Percentiles rank a stretch among this genome's conserved stretches.
Evolutionary conservation across 1,140 invertebrate species (phyloP).

Genomic region (Zaprionus ghesquierei): DNA sequence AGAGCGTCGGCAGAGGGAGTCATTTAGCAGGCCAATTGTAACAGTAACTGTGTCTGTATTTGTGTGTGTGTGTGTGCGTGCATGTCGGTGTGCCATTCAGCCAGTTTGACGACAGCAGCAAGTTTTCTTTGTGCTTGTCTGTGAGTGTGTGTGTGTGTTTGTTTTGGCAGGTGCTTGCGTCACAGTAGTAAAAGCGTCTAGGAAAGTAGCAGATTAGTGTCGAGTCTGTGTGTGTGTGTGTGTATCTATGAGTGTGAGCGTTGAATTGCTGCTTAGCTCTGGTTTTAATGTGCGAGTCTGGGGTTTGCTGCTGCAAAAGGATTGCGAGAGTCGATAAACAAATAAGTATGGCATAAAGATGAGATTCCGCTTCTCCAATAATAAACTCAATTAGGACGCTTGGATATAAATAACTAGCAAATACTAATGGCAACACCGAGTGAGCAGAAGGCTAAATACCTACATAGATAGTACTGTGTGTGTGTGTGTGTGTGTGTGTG

Average conservation of each 20-base stretch:
- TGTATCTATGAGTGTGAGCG: background rate
- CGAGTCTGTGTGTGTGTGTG: constrained; percentile 11
- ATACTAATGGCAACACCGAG: background rate
- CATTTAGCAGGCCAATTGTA: constrained; percentile 78
- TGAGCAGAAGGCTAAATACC: background rate
- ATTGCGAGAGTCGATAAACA: constrained; percentile 44
- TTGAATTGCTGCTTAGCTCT: constrained; percentile 33
- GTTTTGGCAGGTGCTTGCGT: constrained; percentile 55
- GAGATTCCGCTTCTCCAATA: constrained; percentile 11
- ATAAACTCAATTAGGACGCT: constrained; percentile 39
- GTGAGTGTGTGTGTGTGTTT: constrained; percentile 26
- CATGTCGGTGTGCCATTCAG: constrained; percentile 65
- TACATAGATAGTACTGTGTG: background rate
- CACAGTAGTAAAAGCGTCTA: constrained; percentile 54
- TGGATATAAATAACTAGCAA: constrained; percentile 8
- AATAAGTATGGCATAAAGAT: constrained; percentile 24
- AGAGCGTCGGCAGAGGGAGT: constrained; percentile 3
- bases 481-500: background rate
- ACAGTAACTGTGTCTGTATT: constrained; percentile 23
- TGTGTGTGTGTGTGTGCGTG: constrained; percentile 31
- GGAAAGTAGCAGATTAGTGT: constrained; percentile 38
- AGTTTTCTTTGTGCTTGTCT: too few relatives aligned
- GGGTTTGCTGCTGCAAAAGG: constrained; percentile 30
- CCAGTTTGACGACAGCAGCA: constrained; percentile 75
- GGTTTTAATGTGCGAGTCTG: constrained; percentile 40